Evolutionary conservation across 2,797 vertebrate species (phyloP).

Genomic region (Poeciliopsis presidionis): DNA sequence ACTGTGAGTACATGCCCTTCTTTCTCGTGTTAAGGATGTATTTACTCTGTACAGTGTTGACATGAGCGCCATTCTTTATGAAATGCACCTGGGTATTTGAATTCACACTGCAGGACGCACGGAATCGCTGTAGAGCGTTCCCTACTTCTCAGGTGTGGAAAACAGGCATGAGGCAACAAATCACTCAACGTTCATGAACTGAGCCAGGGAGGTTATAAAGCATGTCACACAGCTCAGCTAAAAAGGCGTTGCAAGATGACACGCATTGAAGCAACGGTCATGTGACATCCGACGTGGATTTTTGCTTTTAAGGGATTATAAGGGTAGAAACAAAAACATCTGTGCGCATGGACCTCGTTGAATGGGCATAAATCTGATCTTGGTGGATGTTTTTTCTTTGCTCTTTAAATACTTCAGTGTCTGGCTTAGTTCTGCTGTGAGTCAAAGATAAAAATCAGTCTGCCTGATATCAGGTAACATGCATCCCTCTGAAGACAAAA

Average conservation of each 20-base stretch:
- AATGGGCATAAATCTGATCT: conserved; percentile 70
- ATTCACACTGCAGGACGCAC: conserved; percentile 45
- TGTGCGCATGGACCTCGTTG: conserved; percentile 53
- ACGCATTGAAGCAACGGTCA: conserved; percentile 49
- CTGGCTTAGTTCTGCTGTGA: conserved; percentile 62
- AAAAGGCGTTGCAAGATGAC: conserved; percentile 52
- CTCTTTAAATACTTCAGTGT: conserved; percentile 66
- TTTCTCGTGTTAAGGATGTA: conserved; percentile 46
- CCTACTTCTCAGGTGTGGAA: conserved; percentile 38
- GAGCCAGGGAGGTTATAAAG: conserved; percentile 49
- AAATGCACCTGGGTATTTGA: conserved; percentile 62
- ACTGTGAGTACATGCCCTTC: conserved; percentile 87
- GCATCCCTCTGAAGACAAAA: conserved; percentile 67
- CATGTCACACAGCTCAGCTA: conserved; percentile 53
- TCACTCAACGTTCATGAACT: conserved; percentile 57
- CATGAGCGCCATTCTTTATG: conserved; percentile 48
- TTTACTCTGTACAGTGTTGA: conserved; percentile 63
- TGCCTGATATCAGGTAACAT: conserved; percentile 82
- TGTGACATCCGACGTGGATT: conserved; percentile 58
- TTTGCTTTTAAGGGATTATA: conserved; percentile 69
- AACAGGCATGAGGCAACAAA: conserved; percentile 45
- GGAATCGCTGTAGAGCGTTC: conserved; percentile 31
- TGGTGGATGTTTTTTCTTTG: conserved; percentile 67
- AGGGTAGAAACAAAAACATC: conserved; percentile 57
- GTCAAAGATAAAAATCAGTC: conserved; percentile 80